Conservation (phyloP, 2,797 vertebrate genomes). For the Gymnodraco acuticeps region DNA sequence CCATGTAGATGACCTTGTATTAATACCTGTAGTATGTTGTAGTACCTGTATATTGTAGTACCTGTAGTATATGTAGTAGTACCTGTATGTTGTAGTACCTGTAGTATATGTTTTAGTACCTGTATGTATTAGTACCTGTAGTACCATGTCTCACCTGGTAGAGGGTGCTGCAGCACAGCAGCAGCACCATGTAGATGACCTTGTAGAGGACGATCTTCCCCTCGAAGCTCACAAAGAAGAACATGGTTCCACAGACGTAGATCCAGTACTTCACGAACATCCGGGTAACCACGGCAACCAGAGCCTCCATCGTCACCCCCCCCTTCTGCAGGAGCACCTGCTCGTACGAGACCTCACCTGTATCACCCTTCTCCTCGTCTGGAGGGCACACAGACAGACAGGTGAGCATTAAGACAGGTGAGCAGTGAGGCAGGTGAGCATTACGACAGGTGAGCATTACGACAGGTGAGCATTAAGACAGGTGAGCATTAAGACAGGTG, state of each 20-base stretch:
- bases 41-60: background rate
- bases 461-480: constrained; percentile 7
- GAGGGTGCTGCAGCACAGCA: constrained; percentile 94
- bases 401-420: background rate
- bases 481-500: background rate
- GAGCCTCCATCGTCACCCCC: constrained; percentile 91
- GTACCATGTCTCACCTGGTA: constrained; percentile 88
- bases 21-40: background rate
- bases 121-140: background rate
- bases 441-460: constrained; percentile 5
- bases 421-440: background rate
- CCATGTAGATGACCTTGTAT: background rate
- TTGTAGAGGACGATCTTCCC: constrained; percentile 97
- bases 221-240: constrained; percentile 98
- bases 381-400: constrained; percentile 10
- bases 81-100: background rate
- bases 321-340: constrained; percentile 77
- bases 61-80: background rate
- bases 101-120: background rate
- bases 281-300: constrained; percentile 91
- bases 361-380: constrained; percentile 30
- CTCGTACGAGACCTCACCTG: constrained; percentile 68
- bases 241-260: constrained; percentile 96
- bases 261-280: constrained; percentile 98
- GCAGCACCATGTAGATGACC: constrained; percentile 98